Evolutionary conservation across 2,888 invertebrate species (phyloP).

Genomic region (Prenolepis imparis): DNA sequence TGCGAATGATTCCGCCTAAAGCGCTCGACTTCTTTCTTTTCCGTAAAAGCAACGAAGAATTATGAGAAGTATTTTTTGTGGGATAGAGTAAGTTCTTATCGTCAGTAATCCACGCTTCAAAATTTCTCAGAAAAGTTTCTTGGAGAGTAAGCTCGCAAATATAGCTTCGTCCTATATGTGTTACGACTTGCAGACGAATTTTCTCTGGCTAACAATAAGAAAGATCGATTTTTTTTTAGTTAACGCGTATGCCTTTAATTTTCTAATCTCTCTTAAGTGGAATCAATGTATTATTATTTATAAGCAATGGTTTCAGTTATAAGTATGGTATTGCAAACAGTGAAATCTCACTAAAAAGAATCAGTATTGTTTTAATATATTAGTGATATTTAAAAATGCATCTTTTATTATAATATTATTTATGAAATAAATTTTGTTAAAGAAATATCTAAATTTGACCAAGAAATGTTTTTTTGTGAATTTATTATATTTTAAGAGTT

Average conservation of each 20-base stretch:
- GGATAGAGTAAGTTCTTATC: conserved; percentile 44
- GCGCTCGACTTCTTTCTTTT: not conserved
- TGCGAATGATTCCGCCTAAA: conserved; percentile 8
- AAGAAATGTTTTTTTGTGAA: no score
- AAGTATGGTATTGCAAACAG: not conserved
- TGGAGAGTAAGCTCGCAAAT: conserved; percentile 53
- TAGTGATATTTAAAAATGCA: no score
- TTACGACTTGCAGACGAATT: conserved; percentile 46
- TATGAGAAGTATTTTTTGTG: conserved; percentile 36
- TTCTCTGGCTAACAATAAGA: conserved; percentile 1
- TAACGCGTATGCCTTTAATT: not conserved
- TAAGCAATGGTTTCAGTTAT: not conserved
- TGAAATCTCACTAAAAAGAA: not conserved
- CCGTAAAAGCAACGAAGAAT: conserved; percentile 24
- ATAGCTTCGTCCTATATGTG: conserved; percentile 56
- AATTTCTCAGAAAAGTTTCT: conserved; percentile 60
- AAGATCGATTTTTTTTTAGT: not conserved
- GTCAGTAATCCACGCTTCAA: conserved; percentile 61
- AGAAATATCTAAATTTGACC: no score
- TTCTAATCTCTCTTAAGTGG: not conserved
- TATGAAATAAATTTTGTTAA: no score
- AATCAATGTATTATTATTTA: not conserved
- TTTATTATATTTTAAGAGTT: no score
- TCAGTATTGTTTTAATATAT: no score
- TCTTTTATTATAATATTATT: no score